Evolutionary conservation across 2,797 vertebrate species (phyloP), one percentile per base, ranked within the genome.

Genomic region (Intellagama lesueurii): DNA sequence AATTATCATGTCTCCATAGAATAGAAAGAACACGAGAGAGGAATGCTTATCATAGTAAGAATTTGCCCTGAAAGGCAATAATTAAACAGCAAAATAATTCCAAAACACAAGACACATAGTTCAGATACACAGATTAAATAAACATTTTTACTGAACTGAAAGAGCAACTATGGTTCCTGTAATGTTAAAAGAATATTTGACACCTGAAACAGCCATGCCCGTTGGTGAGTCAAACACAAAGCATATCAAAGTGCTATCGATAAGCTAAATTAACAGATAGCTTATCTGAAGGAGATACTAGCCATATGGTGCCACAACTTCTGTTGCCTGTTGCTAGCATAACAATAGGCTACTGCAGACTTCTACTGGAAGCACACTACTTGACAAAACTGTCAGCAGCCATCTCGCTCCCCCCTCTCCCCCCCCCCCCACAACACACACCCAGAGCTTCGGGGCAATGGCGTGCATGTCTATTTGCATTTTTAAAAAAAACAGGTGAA

Each of bases 251-350:
- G 97, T 92, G 96, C 97, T 96, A 96, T 96, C 97, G 98, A 98
- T 98, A 98, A 97, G 97, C 97, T 97, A 97, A 97, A 96, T 96
- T 96, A 97, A 96, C 96, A 96, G 97, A 97, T 97, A 97, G 96
- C 97, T 97, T 97, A 98, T 97, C 97, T 97, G 97, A 97, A 98
- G 97, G 98, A 98, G 98, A 98, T 97, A 98, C 96, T 94, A 97
- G 98, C 98, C 99, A 99, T 99, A 99, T 99, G 99, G 98, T 98
- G 96, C 95, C 95, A 95, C 97, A 97, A 96, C 97, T 97, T 97
- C 97, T 95, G 94, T 98, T 96, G 98, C 98, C 95, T 98, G 98
- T 98, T 99, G 98, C 98, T 98, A 97, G 96, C 95, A 95, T 97
- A 98, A 99, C 98, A 99, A 99, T 98, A 96, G 98, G 95, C 96